Percentiles rank a stretch among this genome's conserved stretches.
Conservation (phyloP, 2,797 vertebrate genomes). For the Gymnodraco acuticeps region DNA sequence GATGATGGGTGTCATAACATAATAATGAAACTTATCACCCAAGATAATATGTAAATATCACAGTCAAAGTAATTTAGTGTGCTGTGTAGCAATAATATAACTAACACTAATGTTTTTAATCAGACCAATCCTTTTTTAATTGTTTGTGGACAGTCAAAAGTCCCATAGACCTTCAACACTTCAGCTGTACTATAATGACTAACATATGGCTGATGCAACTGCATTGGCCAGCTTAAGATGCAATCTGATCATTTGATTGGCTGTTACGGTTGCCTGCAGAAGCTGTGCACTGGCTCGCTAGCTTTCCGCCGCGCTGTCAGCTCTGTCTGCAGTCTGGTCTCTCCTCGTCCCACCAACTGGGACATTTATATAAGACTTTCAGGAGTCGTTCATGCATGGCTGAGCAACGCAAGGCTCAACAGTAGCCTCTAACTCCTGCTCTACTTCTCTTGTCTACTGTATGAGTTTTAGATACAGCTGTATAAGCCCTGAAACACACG, state of each 20-base stretch:
- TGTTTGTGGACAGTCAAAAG: background rate
- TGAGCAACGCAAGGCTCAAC: constrained; percentile 71
- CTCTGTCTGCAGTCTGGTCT: constrained; percentile 49
- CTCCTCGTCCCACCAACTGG: constrained; percentile 74
- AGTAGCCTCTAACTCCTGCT: constrained; percentile 61
- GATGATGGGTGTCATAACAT: background rate
- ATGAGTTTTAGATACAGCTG: constrained; percentile 56
- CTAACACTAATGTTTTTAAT: background rate
- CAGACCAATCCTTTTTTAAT: background rate
- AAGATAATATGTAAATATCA: background rate
- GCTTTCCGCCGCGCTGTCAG: constrained; percentile 49
- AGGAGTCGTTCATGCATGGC: constrained; percentile 77
- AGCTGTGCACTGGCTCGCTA: constrained; percentile 38
- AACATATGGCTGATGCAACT: constrained; percentile 14
- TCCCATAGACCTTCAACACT: background rate
- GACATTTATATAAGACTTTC: constrained; percentile 86
- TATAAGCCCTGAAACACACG: constrained; percentile 31
- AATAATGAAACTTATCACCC: background rate
- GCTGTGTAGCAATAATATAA: background rate
- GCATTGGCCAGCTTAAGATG: constrained; percentile 25
- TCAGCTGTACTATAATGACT: constrained; percentile 6
- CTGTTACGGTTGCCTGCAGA: constrained; percentile 41
- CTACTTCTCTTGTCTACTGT: constrained; percentile 44
- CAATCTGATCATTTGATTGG: constrained; percentile 39
- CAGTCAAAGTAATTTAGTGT: background rate